Conservation (phyloP, 2,888 invertebrate genomes). For the Sclerodermus sp. region DNA sequence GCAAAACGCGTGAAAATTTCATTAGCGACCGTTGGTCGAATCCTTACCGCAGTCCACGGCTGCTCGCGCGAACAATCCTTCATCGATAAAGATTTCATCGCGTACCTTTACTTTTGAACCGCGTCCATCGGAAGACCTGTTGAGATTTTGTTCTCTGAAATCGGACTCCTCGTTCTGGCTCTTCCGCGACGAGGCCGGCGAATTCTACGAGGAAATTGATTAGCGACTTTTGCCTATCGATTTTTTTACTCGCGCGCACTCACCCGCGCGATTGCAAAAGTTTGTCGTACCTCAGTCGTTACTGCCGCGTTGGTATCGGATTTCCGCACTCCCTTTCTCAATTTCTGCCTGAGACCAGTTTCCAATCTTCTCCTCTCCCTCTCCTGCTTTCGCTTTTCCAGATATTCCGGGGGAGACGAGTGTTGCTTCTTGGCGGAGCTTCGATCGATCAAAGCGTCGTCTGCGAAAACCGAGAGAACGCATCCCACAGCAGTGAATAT, state of each 20-base stretch:
- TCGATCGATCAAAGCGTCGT: conserved; percentile 67
- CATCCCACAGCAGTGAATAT: no score
- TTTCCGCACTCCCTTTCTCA: conserved; percentile 63
- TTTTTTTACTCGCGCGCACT: neutral
- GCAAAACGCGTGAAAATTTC: conserved; percentile 10
- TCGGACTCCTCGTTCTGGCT: conserved; percentile 40
- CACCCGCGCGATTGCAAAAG: neutral
- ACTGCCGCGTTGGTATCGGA: conserved; percentile 44
- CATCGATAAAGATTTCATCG: no score
- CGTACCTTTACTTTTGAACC: conserved; percentile 50
- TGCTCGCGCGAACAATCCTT: neutral
- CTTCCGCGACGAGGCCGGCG: conserved; percentile 43
- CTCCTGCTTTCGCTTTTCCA: conserved; percentile 81
- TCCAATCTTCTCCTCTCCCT: conserved; percentile 70
- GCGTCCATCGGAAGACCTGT: conserved; percentile 44
- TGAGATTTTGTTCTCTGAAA: conserved; percentile 43
- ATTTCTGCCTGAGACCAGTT: conserved; percentile 63
- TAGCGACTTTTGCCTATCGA: neutral
- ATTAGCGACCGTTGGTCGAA: conserved; percentile 46
- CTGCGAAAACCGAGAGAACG: conserved; percentile 54
- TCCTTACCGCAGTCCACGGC: conserved; percentile 29
- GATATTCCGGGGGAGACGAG: conserved; percentile 82
- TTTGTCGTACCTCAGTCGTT: conserved; percentile 39
- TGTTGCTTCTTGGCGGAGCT: conserved; percentile 73
- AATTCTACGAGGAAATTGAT: conserved; percentile 33